A percentile compares a stretch with the other conserved stretches of the same genome.
phyloP scores from a whole-genome alignment of 2,113 vertebrate species.

The Lynx canadensis region DNA sequence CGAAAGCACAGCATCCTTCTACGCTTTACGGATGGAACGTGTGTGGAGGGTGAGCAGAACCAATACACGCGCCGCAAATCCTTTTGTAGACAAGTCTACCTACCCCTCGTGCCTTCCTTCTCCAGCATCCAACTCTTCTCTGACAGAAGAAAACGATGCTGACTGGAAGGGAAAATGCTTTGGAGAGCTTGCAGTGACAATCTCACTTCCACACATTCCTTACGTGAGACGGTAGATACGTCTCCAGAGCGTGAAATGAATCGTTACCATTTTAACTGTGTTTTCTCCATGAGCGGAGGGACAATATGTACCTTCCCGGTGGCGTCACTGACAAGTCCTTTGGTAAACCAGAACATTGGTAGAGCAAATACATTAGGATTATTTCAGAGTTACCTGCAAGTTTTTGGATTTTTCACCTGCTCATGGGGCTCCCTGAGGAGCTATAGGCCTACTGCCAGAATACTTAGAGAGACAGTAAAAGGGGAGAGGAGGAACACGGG shows the following conservation, averaged over 20 bases:
- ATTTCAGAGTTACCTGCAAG: slow-evolving; percentile 13
- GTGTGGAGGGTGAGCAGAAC: background rate
- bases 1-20: background rate
- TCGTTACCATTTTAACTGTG: background rate
- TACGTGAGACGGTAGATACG: background rate
- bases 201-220: background rate
- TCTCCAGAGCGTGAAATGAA: background rate
- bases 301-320: slow-evolving; percentile 4
- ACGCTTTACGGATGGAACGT: background rate
- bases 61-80: background rate
- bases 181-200: background rate
- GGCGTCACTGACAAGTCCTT: background rate
- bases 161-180: background rate
- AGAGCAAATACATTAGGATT: background rate
- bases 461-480: slow-evolving; percentile 16
- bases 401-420: background rate
- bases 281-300: background rate
- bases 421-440: background rate
- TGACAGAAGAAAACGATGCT: background rate
- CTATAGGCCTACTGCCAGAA: background rate
- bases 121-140: background rate
- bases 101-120: background rate
- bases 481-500: background rate
- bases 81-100: background rate
- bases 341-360: background rate